Conservation (phyloP, 2,113 vertebrate genomes). For the Saimiri boliviensis region DNA sequence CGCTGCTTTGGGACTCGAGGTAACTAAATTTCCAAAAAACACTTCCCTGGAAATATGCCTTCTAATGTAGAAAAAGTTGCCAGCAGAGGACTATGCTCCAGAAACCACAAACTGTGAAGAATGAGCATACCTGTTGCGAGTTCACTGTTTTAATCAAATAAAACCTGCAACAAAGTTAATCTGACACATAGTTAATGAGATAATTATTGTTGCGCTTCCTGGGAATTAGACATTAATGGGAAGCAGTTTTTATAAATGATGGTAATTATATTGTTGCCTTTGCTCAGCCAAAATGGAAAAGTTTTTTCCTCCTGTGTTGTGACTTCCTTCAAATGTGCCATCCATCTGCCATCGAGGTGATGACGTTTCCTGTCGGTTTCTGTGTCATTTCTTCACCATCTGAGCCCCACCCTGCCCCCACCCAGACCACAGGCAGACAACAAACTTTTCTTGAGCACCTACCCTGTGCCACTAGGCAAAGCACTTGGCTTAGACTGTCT, state of each 20-base stretch:
- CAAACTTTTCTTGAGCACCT: not conserved
- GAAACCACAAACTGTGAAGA: not conserved
- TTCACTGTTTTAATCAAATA: constrained; percentile 60
- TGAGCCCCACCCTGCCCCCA: not conserved
- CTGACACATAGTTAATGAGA: constrained; percentile 67
- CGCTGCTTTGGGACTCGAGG: not conserved
- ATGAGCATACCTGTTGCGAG: not conserved
- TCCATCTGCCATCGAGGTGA: not conserved
- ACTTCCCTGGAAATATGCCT: not conserved
- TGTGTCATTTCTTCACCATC: not conserved
- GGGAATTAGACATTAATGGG: constrained; percentile 60
- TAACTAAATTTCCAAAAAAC: not conserved
- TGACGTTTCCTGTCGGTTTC: constrained; percentile 61
- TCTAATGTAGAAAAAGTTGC: not conserved
- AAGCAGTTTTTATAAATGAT: constrained; percentile 67
- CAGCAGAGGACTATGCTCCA: not conserved
- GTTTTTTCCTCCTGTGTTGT: not conserved
- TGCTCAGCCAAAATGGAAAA: constrained; percentile 38
- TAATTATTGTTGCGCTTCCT: constrained; percentile 55
- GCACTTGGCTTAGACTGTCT: not conserved
- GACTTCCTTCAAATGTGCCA: not conserved
- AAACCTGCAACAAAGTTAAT: constrained; percentile 56
- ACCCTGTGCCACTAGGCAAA: not conserved
- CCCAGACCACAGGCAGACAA: not conserved
- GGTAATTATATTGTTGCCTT: constrained; percentile 66